Conservation (phyloP, 2,888 invertebrate species). For the Caenorhabditis drosophilae region DNA sequence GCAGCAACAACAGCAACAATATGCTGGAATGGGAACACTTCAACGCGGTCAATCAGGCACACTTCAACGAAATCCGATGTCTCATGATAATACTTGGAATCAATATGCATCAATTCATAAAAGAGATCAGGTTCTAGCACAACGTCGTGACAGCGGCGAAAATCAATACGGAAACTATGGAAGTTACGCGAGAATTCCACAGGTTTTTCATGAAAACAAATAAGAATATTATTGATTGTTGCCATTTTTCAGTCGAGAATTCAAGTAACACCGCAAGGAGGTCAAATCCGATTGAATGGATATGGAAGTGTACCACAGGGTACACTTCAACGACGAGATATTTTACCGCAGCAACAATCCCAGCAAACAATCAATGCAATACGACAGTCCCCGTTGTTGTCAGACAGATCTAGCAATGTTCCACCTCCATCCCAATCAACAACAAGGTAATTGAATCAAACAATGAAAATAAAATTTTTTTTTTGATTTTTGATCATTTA, state of each 20-base stretch:
- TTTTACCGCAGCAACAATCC: constrained; percentile 17
- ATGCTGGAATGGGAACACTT: constrained; percentile 34
- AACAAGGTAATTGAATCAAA: too few relatives aligned
- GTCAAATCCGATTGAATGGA: constrained; percentile 30
- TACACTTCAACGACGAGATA: constrained; percentile 28
- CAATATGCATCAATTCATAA: constrained; percentile 55
- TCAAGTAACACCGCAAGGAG: constrained; percentile 39
- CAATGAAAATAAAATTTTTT: too few relatives aligned
- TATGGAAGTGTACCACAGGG: constrained; percentile 26
- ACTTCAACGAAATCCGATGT: constrained; percentile 28
- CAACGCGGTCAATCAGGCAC: constrained; percentile 37
- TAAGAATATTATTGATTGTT: constrained; percentile 3
- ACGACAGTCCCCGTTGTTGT: constrained; percentile 48
- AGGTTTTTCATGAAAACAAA: constrained; percentile 20
- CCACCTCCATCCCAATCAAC: constrained; percentile 33
- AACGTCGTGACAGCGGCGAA: constrained; percentile 40
- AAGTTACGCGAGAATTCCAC: constrained; percentile 49
- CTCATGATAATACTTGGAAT: constrained; percentile 39
- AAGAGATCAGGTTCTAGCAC: constrained; percentile 27
- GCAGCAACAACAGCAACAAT: constrained; percentile 27
- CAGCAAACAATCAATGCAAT: constrained; percentile 31
- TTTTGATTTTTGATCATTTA: too few relatives aligned
- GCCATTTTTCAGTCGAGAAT: constrained; percentile 32
- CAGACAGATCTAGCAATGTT: constrained; percentile 35
- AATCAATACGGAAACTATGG: constrained; percentile 44